phyloP scores from a whole-genome alignment of 2,888 invertebrate genomes.

The Caenorhabditis sp. region DNA sequence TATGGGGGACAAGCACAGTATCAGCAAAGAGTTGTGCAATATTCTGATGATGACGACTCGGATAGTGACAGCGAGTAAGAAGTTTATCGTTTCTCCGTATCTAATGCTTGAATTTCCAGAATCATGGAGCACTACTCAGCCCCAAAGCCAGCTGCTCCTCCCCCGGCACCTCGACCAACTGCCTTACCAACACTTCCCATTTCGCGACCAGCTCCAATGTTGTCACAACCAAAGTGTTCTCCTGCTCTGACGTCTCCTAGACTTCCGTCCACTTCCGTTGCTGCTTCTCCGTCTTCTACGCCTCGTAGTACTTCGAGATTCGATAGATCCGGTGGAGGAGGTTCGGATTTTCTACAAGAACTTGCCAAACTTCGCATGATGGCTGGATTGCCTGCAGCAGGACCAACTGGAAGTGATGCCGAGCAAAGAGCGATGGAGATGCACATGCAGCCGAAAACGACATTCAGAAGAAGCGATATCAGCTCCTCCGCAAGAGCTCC shows the following conservation, averaged over 20 bases:
- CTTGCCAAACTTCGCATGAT: conserved; percentile 65
- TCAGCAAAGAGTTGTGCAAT: conserved; percentile 62
- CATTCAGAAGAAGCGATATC: conserved; percentile 66
- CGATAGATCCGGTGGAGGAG: conserved; percentile 46
- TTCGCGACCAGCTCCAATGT: conserved; percentile 11
- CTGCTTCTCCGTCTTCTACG: conserved; percentile 21
- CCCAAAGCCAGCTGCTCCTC: not conserved
- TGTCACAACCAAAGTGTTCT: conserved; percentile 5
- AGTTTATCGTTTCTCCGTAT: no score
- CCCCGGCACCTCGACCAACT: conserved; percentile 38
- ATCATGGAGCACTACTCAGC: conserved; percentile 35
- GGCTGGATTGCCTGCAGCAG: conserved; percentile 64
- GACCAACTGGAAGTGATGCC: conserved; percentile 44
- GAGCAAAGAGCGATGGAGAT: conserved; percentile 43
- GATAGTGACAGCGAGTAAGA: conserved; percentile 65
- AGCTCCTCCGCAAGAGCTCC: conserved; percentile 61
- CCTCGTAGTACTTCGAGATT: conserved; percentile 50
- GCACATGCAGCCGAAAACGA: conserved; percentile 70
- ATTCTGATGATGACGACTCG: conserved; percentile 68
- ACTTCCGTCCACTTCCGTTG: conserved; percentile 40
- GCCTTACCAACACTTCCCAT: conserved; percentile 43
- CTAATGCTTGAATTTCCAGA: no score
- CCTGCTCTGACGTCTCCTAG: conserved; percentile 23
- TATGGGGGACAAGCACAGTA: conserved; percentile 36
- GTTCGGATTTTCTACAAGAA: conserved; percentile 65